A percentile compares a stretch with the other conserved stretches of the same genome.
phyloP scores from a whole-genome alignment of 2,797 vertebrate species.

The Erithacus rubecula region DNA sequence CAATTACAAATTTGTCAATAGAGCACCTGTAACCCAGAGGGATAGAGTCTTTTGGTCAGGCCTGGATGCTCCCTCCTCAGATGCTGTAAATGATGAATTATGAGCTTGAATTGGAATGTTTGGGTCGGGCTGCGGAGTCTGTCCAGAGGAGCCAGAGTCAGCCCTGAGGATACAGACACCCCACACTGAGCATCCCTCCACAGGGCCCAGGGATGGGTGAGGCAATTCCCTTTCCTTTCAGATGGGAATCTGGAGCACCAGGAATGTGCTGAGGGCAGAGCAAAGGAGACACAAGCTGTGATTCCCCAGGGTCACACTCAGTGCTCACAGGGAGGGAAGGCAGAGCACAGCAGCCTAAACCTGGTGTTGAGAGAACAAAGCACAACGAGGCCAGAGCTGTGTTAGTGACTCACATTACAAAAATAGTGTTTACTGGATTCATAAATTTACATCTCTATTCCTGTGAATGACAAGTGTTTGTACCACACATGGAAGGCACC shows the following conservation, averaged over 20 bases:
- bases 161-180: not conserved
- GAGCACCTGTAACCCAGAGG: not conserved
- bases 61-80: not conserved
- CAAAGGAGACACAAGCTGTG: not conserved
- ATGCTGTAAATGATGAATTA: not conserved
- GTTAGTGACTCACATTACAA: constrained; percentile 62
- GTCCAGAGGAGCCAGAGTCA: not conserved
- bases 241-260: not conserved
- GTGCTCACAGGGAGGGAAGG: constrained; percentile 2
- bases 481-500: constrained; percentile 77
- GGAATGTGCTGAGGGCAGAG: not conserved
- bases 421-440: constrained; percentile 73
- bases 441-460: constrained; percentile 64
- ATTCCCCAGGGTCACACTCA: not conserved
- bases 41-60: not conserved
- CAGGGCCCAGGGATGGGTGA: too few species aligned
- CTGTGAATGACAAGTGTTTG: constrained; percentile 63
- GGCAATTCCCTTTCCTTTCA: too few species aligned
- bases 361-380: constrained; percentile 36
- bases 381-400: constrained; percentile 24
- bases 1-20: not conserved
- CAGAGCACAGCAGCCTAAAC: not conserved
- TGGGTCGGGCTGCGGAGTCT: not conserved
- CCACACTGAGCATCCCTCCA: not conserved
- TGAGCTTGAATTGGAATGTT: not conserved